These are phyloP conservation scores for Lamellibrachia columna DNA, from an alignment of 2,888 invertebrate species.

Conservation along the genomic window DNA sequence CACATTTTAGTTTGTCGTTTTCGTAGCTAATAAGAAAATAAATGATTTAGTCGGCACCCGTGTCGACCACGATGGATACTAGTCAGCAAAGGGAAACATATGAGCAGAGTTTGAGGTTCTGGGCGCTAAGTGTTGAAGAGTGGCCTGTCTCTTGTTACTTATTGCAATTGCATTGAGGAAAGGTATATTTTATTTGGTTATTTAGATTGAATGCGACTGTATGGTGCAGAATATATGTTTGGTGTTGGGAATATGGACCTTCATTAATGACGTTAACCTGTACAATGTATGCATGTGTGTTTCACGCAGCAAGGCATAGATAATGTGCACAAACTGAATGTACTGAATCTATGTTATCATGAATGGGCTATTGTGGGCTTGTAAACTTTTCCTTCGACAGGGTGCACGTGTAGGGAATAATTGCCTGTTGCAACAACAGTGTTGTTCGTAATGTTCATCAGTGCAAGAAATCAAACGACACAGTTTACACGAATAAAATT, in stretches of 20 bases:
- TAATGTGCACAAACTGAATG: neutral
- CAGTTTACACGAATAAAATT: neutral
- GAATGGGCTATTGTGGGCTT: conserved; percentile 5
- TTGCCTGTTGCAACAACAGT: neutral
- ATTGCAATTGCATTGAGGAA: neutral
- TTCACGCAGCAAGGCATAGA: neutral
- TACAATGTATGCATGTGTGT: neutral
- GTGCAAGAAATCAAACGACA: neutral
- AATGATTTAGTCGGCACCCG: neutral
- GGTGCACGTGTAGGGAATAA: neutral
- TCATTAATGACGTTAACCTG: neutral
- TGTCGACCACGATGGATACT: neutral
- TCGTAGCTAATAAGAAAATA: neutral
- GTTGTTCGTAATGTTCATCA: neutral
- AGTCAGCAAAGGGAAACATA: neutral
- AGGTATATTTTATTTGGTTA: neutral
- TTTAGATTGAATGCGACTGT: neutral
- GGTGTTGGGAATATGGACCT: neutral
- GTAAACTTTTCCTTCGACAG: neutral
- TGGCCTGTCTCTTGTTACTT: neutral
- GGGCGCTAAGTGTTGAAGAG: neutral
- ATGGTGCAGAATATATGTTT: neutral
- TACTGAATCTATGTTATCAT: neutral
- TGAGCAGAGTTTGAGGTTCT: neutral
- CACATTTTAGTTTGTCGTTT: neutral